Percentiles rank a stretch among this genome's conserved stretches.
phyloP scores from a whole-genome alignment of 2,113 vertebrate species.

The Cyprinodon variegatus region DNA sequence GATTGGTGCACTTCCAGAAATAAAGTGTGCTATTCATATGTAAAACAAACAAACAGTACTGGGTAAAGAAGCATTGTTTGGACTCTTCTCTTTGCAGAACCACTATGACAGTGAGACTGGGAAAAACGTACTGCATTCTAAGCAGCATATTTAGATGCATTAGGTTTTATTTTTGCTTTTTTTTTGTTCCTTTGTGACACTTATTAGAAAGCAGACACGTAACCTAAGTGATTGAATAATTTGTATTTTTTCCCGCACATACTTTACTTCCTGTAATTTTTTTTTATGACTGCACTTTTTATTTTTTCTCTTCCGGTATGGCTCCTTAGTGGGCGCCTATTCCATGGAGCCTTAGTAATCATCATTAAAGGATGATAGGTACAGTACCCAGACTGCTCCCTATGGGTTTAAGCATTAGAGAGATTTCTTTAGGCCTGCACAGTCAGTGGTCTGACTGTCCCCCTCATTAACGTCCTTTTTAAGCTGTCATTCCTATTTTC shows the following conservation, averaged over 20 bases:
- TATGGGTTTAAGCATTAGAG: constrained; percentile 65
- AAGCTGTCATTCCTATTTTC: constrained; percentile 31
- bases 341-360: constrained; percentile 67
- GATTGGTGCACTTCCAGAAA: constrained; percentile 79
- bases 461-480: constrained; percentile 56
- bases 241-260: constrained; percentile 68
- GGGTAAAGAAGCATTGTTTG: constrained; percentile 74
- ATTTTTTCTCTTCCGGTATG: neutral
- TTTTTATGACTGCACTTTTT: constrained; percentile 46
- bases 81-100: constrained; percentile 56
- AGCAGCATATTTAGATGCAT: constrained; percentile 87
- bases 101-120: constrained; percentile 63
- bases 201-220: constrained; percentile 77
- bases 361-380: constrained; percentile 77
- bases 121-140: constrained; percentile 71
- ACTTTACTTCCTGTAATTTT: constrained; percentile 61
- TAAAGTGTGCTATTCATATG: constrained; percentile 80
- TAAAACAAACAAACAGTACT: constrained; percentile 80
- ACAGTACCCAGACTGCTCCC: constrained; percentile 61
- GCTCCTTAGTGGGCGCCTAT: constrained; percentile 57
- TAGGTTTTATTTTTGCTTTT: constrained; percentile 65
- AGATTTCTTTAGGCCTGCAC: constrained; percentile 60
- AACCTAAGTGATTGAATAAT: constrained; percentile 76
- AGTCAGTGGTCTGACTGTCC: constrained; percentile 56
- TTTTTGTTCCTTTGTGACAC: constrained; percentile 70